Conservation (phyloP, 2,888 invertebrate species). For the Phengaris arion region DNA sequence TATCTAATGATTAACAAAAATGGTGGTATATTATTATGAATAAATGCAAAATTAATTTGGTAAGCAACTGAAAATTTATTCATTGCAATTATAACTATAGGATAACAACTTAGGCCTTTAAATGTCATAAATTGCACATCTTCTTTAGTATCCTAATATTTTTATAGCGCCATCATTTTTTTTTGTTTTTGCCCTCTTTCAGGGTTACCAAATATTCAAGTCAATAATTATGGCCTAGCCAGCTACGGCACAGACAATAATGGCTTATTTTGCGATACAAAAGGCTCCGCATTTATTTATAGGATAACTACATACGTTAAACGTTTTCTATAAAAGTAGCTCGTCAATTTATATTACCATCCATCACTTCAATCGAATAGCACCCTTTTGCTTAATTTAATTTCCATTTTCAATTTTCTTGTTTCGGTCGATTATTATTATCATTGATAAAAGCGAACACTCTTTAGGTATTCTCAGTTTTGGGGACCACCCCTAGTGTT, state of each 20-base stretch:
- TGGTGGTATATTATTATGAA: too few species aligned
- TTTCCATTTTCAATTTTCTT: not conserved
- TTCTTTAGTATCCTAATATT: too few species aligned
- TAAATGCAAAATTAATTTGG: too few species aligned
- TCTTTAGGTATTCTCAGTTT: not conserved
- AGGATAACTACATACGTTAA: not conserved
- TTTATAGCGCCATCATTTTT: too few species aligned
- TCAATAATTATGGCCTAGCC: too few species aligned
- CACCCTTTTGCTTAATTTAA: conserved; percentile 10
- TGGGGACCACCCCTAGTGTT: not conserved
- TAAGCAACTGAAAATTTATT: too few species aligned
- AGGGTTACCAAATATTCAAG: too few species aligned
- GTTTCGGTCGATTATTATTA: not conserved
- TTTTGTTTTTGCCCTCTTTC: too few species aligned
- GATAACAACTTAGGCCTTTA: too few species aligned
- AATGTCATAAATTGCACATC: too few species aligned
- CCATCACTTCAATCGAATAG: conserved; percentile 10
- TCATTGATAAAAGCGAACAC: not conserved
- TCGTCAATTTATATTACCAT: not conserved
- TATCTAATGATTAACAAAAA: too few species aligned
- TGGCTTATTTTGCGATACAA: not conserved
- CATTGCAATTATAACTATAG: too few species aligned
- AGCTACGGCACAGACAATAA: not conserved
- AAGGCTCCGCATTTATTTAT: not conserved
- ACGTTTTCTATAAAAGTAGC: not conserved